Percentiles rank a stretch among this genome's conserved stretches.
phyloP scores from a whole-genome alignment of 2,888 invertebrate species.

The Eurois occulta region DNA sequence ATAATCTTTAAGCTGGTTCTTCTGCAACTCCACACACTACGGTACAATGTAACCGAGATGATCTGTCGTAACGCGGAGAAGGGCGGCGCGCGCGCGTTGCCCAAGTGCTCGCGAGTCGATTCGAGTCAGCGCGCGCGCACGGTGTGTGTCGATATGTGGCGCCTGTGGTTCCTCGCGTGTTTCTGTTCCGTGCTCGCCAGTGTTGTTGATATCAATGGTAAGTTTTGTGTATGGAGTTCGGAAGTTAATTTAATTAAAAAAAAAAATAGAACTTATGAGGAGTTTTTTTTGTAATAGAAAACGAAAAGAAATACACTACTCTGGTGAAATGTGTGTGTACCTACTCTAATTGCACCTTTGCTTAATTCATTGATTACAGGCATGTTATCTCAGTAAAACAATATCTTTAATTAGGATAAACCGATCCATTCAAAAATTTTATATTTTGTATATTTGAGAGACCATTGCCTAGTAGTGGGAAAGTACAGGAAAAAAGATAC shows the following conservation, averaged over 20 bases:
- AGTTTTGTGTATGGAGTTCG: slow-evolving; percentile 40
- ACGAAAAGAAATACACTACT: not conserved
- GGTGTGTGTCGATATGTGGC: slow-evolving; percentile 59
- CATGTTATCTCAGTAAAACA: not conserved
- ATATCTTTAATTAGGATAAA: not conserved
- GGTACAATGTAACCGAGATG: slow-evolving; percentile 59
- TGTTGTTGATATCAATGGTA: slow-evolving; percentile 71
- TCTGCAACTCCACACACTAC: slow-evolving; percentile 25
- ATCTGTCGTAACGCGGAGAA: slow-evolving; percentile 63
- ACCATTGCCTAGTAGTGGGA: not conserved
- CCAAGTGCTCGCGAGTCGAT: slow-evolving; percentile 45
- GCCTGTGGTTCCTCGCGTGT: slow-evolving; percentile 60
- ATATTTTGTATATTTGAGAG: too few relatives aligned
- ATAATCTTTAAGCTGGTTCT: slow-evolving; percentile 17
- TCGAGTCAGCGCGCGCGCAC: slow-evolving; percentile 49
- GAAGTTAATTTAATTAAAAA: not conserved
- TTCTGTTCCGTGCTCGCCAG: slow-evolving; percentile 61
- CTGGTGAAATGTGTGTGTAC: not conserved
- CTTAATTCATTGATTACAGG: not conserved
- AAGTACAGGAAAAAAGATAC: not conserved
- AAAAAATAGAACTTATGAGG: not conserved
- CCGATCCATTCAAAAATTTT: not conserved
- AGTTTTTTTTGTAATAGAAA: not conserved
- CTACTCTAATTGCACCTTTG: not conserved
- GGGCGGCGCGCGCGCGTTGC: slow-evolving; percentile 53